Evolutionary conservation across 2,113 vertebrate species (phyloP).

Genomic region (Nematolebias whitei): DNA sequence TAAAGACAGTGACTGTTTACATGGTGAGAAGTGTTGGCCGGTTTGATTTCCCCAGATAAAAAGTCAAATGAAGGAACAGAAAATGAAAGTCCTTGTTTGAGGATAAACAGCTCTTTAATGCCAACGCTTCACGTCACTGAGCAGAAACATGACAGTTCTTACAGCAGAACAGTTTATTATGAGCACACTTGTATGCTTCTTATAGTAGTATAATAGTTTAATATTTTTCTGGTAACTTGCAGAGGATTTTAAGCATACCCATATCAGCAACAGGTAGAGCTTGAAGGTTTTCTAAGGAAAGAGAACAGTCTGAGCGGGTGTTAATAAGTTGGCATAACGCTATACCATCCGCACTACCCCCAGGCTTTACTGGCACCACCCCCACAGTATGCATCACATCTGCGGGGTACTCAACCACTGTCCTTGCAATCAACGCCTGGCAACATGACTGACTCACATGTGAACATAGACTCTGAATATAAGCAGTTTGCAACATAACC

Average conservation of each 20-base stretch:
- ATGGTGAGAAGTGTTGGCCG: conserved; percentile 15
- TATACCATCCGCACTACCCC: conserved; percentile 34
- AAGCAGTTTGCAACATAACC: conserved; percentile 12
- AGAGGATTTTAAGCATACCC: too few relatives aligned
- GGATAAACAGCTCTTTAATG: conserved; percentile 62
- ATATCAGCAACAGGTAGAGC: conserved; percentile 48
- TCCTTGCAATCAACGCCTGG: conserved; percentile 52
- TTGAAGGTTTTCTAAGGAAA: conserved; percentile 26
- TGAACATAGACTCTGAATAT: conserved; percentile 9
- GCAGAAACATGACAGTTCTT: conserved; percentile 20
- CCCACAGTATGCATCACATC: conserved; percentile 52
- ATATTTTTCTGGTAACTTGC: too few relatives aligned
- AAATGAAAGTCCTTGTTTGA: conserved; percentile 46
- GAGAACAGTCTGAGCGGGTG: conserved; percentile 26
- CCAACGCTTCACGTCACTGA: conserved; percentile 39
- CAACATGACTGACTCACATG: conserved; percentile 26
- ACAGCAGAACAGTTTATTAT: conserved; percentile 18
- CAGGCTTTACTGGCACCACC: conserved; percentile 52
- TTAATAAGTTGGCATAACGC: conserved; percentile 34
- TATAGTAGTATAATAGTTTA: too few relatives aligned
- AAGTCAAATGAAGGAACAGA: conserved; percentile 54
- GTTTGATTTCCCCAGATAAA: conserved; percentile 58
- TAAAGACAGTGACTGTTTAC: neutral
- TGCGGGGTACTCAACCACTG: conserved; percentile 49
- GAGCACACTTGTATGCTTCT: conserved; percentile 13